Evolutionary conservation across 2,888 invertebrate genomes (phyloP), one percentile per base, ranked within the genome.

Genomic region (Andrena hattorfiana): DNA sequence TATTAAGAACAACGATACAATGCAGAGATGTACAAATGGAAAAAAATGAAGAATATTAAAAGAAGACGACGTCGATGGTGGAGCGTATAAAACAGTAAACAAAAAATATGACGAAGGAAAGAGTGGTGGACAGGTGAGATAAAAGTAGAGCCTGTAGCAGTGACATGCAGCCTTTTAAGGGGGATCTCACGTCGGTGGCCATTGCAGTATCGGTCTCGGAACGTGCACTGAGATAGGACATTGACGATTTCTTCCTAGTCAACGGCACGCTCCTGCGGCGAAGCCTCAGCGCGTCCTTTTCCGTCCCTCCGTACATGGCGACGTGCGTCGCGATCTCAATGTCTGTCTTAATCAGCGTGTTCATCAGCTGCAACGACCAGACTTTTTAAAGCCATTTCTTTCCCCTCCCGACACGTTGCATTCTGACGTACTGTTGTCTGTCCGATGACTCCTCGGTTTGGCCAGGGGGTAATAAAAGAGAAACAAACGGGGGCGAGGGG

Each of bases 271-370:
- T 94, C 86, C 91, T 91, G 79, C 94, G 93, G 84, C 94, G 93
- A 54, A 94, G 91, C 85, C 90, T 91, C 84, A 94, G 89, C 81
- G 94, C 94, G 83, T 94, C 94, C 92, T 91, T 92, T 89, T 92
- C 86, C 8, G 92, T 93, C 87, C 94, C 93, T 92, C 94, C 92
- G 88, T 90, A 90, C 90, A 94, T 90, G 77, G 94, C 94, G 87
- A 94, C 93, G 90, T 95, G 95, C 78, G 95, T 95, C 59, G 95
- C 95, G 78, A 95, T 94, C 89, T 95, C 95, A 94, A 97, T 95
- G 94, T 97, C 97, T 92, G 96, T 97, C 96, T 97, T 97, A 95
- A 97, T 95, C 89, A 96, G 96, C 92, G 96, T 96, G 94, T 96
- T 96, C 95, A 97, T 95, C 94, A 97, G 95, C 97, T 97, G 95